Evolutionary conservation across 2,113 vertebrate species (phyloP).

Genomic region (Antechinus flavipes): DNA sequence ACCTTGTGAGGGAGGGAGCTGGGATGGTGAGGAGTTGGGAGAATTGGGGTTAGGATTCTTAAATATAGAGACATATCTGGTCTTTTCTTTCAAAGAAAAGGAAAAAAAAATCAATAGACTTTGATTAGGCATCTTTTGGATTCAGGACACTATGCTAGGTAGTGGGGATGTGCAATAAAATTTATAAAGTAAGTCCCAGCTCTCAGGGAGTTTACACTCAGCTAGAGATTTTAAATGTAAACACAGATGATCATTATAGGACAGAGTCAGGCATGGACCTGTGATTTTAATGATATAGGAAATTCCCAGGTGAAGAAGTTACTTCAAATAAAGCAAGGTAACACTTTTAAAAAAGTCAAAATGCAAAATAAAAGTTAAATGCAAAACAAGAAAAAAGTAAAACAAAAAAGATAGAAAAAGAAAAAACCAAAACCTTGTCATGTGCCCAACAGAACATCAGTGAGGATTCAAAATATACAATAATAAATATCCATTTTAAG

Average conservation of each 20-base stretch:
- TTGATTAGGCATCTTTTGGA: background rate
- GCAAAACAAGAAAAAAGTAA: too few species aligned
- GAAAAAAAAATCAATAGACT: background rate
- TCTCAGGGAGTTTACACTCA: background rate
- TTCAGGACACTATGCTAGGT: background rate
- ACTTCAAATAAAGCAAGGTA: background rate
- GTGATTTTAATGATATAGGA: background rate
- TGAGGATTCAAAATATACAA: too few species aligned
- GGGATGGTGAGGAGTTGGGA: background rate
- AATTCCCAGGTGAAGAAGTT: background rate
- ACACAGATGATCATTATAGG: background rate
- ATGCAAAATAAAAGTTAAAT: too few species aligned
- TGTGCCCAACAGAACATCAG: too few species aligned
- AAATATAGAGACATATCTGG: background rate
- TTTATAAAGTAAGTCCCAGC: background rate
- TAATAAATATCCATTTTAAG: too few species aligned
- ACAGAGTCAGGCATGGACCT: background rate
- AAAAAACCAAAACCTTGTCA: too few species aligned
- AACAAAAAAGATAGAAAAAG: too few species aligned
- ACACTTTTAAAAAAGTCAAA: too few species aligned
- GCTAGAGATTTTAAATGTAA: background rate
- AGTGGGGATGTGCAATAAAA: background rate
- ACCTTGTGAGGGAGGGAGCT: background rate
- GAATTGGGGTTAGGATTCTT: background rate
- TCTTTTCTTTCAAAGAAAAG: background rate